Conservation (phyloP, 2,113 vertebrate genomes). For the Sorex fumeus region DNA sequence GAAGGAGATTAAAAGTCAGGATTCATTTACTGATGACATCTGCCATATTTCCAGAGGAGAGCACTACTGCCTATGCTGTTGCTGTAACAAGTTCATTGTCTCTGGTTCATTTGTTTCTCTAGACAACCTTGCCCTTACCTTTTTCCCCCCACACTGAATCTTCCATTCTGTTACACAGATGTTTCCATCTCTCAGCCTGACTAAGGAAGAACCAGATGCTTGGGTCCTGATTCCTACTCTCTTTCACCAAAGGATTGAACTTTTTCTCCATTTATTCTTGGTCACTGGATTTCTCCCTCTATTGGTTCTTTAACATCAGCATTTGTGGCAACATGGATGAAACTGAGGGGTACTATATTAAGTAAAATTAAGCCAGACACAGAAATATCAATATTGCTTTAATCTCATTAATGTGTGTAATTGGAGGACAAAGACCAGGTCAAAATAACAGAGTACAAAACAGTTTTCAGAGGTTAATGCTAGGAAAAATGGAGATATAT, state of each 20-base stretch:
- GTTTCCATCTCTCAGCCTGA: background rate
- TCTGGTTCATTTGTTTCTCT: background rate
- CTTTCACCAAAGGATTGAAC: background rate
- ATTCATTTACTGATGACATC: background rate
- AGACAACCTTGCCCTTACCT: background rate
- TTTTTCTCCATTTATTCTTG: background rate
- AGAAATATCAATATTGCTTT: background rate
- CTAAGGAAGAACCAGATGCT: background rate
- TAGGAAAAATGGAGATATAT: background rate
- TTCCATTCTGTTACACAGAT: background rate
- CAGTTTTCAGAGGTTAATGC: background rate
- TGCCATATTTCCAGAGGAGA: background rate
- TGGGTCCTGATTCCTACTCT: background rate
- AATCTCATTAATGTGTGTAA: background rate
- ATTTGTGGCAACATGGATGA: background rate
- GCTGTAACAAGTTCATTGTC: background rate
- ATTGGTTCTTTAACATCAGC: too few relatives aligned
- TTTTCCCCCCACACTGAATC: background rate
- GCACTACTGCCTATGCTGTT: too few relatives aligned
- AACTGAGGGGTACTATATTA: background rate
- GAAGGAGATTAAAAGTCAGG: background rate
- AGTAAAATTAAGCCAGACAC: background rate
- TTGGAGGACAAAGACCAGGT: background rate
- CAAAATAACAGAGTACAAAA: background rate
- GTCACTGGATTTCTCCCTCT: background rate